A percentile compares a stretch with the other conserved stretches of the same genome.
These are phyloP conservation scores for Villa cingulata DNA, from an alignment of 2,888 invertebrate species.

Conservation along the genomic window DNA sequence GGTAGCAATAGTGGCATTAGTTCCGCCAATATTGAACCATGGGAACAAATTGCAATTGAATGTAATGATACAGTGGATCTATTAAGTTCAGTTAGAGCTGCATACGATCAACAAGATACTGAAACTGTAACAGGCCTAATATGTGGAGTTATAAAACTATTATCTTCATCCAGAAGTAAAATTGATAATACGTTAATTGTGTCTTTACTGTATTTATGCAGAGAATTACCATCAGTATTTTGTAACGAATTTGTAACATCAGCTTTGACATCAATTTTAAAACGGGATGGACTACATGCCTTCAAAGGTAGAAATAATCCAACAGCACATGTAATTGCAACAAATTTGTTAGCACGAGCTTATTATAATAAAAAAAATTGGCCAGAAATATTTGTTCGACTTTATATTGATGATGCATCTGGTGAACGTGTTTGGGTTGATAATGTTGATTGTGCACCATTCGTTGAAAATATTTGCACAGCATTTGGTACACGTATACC, in stretches of 20 bases:
- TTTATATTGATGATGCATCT: conserved; percentile 87
- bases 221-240: conserved; percentile 63
- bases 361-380: conserved; percentile 72
- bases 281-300: conserved; percentile 52
- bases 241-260: conserved; percentile 60
- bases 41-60: conserved; percentile 63
- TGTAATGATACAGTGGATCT: conserved; percentile 73
- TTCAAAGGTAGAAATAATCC: conserved; percentile 71
- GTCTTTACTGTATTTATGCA: conserved; percentile 65
- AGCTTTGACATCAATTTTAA: conserved; percentile 67
- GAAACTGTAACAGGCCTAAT: conserved; percentile 67
- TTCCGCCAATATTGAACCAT: conserved; percentile 37
- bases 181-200: conserved; percentile 65
- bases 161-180: conserved; percentile 66
- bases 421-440: conserved; percentile 93
- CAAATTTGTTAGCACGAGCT: conserved; percentile 70
- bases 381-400: conserved; percentile 86
- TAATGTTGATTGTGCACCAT: conserved; percentile 74
- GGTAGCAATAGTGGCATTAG: conserved; percentile 20
- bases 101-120: conserved; percentile 63
- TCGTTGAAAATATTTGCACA: conserved; percentile 77
- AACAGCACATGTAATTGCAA: conserved; percentile 64
- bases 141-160: conserved; percentile 74
- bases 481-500: conserved; percentile 32
- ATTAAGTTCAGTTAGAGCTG: conserved; percentile 58